phyloP scores from a whole-genome alignment of 2,113 vertebrate species.

The Eretmochelys imbricata region DNA sequence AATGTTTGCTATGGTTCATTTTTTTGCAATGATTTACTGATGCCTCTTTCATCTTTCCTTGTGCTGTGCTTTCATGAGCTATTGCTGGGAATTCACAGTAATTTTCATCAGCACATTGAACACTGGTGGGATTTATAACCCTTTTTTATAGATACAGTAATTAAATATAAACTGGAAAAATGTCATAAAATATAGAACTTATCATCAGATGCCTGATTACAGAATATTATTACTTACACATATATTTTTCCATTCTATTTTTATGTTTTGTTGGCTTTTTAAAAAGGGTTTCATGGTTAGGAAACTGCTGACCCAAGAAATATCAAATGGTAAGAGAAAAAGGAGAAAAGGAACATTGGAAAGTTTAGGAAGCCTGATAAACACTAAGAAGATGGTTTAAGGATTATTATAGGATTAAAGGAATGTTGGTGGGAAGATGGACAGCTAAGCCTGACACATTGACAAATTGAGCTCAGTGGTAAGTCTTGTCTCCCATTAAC shows the following conservation, averaged over 20 bases:
- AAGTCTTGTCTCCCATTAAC: not conserved
- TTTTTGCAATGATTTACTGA: conserved; percentile 29
- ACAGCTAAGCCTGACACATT: not conserved
- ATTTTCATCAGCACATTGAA: not conserved
- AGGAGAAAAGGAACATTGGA: not conserved
- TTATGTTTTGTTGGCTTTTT: not conserved
- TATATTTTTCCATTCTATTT: not conserved
- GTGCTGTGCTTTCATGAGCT: not conserved
- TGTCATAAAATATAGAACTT: conserved; percentile 42
- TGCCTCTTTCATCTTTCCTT: not conserved
- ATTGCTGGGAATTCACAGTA: conserved; percentile 35
- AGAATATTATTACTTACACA: conserved; percentile 17
- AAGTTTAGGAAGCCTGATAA: not conserved
- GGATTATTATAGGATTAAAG: not conserved
- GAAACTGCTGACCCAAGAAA: not conserved
- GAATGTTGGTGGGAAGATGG: not conserved
- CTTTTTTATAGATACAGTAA: conserved; percentile 50
- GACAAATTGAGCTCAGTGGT: not conserved
- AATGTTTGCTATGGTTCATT: not conserved
- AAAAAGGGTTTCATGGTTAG: not conserved
- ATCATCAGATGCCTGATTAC: conserved; percentile 58
- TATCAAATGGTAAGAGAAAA: not conserved
- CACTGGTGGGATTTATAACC: conserved; percentile 52
- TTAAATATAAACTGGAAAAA: conserved; percentile 50
- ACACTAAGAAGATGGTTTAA: not conserved